phyloP scores from a whole-genome alignment of 2,888 invertebrate genomes.

The Xylota segnis region DNA sequence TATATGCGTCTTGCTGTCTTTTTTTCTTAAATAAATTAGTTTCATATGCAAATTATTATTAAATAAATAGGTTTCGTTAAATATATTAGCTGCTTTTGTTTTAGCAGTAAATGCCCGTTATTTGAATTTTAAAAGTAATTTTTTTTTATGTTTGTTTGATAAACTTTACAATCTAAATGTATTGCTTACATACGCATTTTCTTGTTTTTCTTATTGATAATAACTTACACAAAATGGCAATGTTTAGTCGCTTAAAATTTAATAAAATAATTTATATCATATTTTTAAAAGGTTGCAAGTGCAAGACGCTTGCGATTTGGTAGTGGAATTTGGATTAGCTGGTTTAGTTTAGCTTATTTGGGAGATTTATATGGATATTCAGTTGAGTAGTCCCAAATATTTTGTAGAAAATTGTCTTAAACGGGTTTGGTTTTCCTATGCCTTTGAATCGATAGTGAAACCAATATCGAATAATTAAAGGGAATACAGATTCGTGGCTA shows the following conservation, averaged over 20 bases:
- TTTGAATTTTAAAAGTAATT: background rate
- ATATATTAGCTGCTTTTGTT: conserved; percentile 10
- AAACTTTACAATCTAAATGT: background rate
- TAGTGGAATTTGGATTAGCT: conserved; percentile 3
- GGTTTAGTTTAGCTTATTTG: no score
- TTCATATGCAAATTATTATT: conserved; percentile 17
- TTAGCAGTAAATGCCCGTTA: conserved; percentile 49
- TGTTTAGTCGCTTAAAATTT: conserved; percentile 7
- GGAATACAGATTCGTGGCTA: no score
- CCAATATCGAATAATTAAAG: no score
- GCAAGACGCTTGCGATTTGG: background rate
- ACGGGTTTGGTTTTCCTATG: no score
- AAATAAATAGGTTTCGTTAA: conserved; percentile 16
- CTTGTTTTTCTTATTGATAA: background rate
- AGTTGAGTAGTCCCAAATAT: no score
- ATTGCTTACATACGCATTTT: conserved; percentile 2
- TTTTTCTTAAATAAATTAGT: conserved; percentile 32
- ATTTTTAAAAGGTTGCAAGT: background rate
- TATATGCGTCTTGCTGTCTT: conserved; percentile 13
- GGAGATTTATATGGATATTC: no score
- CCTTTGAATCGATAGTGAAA: no score
- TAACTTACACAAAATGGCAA: conserved; percentile 22
- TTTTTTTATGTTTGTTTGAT: conserved; percentile 7
- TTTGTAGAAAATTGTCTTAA: no score
- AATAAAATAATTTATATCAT: background rate